phyloP scores from a whole-genome alignment of 2,113 vertebrate genomes.

The Neolamprologus toae region DNA sequence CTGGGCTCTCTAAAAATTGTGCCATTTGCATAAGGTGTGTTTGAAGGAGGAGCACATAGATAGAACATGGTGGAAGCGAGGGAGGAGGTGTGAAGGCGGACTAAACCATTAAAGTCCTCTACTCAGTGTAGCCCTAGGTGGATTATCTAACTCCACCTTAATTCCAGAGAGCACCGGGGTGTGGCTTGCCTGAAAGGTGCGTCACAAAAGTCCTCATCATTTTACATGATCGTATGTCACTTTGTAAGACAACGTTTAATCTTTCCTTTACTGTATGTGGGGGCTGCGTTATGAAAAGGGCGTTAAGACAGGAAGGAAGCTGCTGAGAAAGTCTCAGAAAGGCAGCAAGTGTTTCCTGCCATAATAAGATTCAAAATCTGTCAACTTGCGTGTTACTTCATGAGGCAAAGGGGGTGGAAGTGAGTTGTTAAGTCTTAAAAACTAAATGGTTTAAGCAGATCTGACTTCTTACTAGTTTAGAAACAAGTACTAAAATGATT shows the following conservation, averaged over 20 bases:
- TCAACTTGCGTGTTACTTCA: neutral
- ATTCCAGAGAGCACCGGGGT: conserved; percentile 24
- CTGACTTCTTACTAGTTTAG: neutral
- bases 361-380: conserved; percentile 16
- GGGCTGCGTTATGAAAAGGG: neutral
- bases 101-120: conserved; percentile 69
- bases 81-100: conserved; percentile 58
- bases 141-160: conserved; percentile 53
- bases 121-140: conserved; percentile 31
- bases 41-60: conserved; percentile 61
- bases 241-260: neutral
- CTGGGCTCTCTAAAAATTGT: conserved; percentile 56
- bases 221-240: neutral
- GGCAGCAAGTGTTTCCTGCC: conserved; percentile 38
- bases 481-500: neutral
- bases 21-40: conserved; percentile 78
- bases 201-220: neutral
- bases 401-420: neutral
- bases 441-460: neutral
- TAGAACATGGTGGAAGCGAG: conserved; percentile 14
- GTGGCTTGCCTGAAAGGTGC: conserved; percentile 39
- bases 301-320: conserved; percentile 69
- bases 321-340: conserved; percentile 48
- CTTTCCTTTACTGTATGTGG: neutral
- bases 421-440: neutral